phyloP scores from a whole-genome alignment of 2,113 vertebrate genomes.

The Pteropus alecto region DNA sequence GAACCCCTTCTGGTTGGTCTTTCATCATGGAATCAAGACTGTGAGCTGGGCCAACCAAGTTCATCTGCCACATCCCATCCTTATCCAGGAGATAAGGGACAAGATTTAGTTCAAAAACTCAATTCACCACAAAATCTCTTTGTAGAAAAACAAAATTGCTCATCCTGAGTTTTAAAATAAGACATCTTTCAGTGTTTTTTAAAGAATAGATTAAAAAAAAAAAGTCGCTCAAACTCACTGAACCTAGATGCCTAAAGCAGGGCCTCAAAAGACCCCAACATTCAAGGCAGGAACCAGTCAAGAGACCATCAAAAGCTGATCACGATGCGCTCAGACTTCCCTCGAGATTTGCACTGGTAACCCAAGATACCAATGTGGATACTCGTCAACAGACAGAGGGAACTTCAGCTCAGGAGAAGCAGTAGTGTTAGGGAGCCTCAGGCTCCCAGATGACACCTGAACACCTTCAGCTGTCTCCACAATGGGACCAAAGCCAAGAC shows the following conservation, averaged over 20 bases:
- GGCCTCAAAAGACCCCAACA: background rate
- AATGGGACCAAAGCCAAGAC: fast-evolving
- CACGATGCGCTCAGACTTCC: background rate
- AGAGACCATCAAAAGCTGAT: background rate
- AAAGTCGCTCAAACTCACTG: background rate
- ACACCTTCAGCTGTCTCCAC: background rate
- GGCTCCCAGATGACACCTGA: background rate
- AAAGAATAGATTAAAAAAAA: background rate
- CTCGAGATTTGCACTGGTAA: background rate
- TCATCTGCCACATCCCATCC: background rate
- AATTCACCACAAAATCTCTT: background rate
- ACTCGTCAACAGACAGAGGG: background rate
- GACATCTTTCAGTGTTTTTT: background rate
- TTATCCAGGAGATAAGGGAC: background rate
- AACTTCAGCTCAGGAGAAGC: background rate
- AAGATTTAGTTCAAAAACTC: background rate
- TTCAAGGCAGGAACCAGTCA: background rate
- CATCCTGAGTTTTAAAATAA: slow-evolving; percentile 19
- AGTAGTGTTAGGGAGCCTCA: background rate
- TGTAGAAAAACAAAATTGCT: background rate
- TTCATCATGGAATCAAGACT: background rate
- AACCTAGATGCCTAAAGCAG: background rate
- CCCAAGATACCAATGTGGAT: background rate
- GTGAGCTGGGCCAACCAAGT: background rate
- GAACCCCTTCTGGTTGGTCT: background rate